Evolutionary conservation across 2,888 invertebrate genomes (phyloP), one percentile per base, ranked within the genome.

Genomic region (Anarsia innoxiella): DNA sequence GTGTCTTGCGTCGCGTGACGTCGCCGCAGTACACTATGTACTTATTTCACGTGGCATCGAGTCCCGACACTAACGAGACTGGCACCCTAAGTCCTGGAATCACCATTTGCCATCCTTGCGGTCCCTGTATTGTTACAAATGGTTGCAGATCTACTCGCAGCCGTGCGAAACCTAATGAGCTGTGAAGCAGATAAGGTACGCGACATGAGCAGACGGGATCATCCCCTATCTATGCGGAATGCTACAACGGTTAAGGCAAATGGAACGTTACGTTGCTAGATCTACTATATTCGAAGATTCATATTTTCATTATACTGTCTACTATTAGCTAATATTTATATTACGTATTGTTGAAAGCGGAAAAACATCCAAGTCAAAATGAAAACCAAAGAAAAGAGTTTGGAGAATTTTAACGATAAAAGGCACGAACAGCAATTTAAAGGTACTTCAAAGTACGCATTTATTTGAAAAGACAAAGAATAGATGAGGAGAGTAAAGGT

Each of bases 111-210:
- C 61, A 73, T 62, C 65, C 59, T 53, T 64, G 64, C 56, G 69
- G 66, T 72, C 66, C 63, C 60, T 64, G 76, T 80, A 80, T 83
- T 82, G 83, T 78, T 75, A 77, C 75, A 80, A 84, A 80, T 77
- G 66, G 71, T 59, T 33, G 67, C 57, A 72, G 76, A 74, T 77
- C 71, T 77, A 66, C 59, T 68, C 57, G 63, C 64, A 68, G 54
- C 60, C 63, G 69, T 73, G 70, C 63, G 71, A 56, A 60, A 70
- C 70, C 76, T 84, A 85, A 85, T 85, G 86, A 84, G 77, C 80
- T 77, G 86, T 86, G 82, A 88, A 87, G 72, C 65, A 86, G 87
- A 87, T 87, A 87, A 86, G 86, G 74, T 72, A 67, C 53, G 65
- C 66, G 63, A 64, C 67, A 64, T 57, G 57, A 69, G 67, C 59